These are phyloP conservation scores for Zaprionus capensis DNA, from an alignment of 1,140 invertebrate species.

Conservation along the genomic window DNA sequence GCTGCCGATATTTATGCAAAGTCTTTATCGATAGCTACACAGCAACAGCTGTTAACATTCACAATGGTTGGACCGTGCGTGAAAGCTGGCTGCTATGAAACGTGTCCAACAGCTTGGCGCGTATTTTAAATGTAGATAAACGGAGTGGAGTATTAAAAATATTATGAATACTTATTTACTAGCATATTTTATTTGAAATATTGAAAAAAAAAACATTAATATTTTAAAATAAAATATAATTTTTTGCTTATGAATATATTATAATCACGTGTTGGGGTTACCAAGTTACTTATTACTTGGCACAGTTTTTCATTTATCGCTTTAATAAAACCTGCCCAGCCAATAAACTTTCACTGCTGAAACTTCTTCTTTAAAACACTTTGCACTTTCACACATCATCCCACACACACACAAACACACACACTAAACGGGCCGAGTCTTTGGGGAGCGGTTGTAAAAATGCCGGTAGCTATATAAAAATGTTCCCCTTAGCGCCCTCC, in stretches of 20 bases:
- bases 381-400: constrained; percentile 29
- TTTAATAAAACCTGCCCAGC: constrained; percentile 22
- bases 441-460: constrained; percentile 39
- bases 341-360: constrained; percentile 22
- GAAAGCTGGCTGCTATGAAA: constrained; percentile 27
- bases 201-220: neutral
- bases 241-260: neutral
- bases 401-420: constrained; percentile 18
- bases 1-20: neutral
- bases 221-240: neutral
- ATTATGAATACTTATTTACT: neutral
- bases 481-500: constrained; percentile 49
- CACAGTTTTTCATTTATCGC: constrained; percentile 7
- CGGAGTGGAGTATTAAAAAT: neutral
- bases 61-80: neutral
- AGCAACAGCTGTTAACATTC: constrained; percentile 11
- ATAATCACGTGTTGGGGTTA: neutral
- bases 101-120: neutral
- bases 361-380: constrained; percentile 36
- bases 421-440: constrained; percentile 19
- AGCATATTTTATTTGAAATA: neutral
- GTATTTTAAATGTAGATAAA: neutral
- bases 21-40: neutral
- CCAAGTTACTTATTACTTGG: neutral
- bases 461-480: constrained; percentile 52